phyloP scores from a whole-genome alignment of 2,888 invertebrate genomes.

The Conistra vaccinii region DNA sequence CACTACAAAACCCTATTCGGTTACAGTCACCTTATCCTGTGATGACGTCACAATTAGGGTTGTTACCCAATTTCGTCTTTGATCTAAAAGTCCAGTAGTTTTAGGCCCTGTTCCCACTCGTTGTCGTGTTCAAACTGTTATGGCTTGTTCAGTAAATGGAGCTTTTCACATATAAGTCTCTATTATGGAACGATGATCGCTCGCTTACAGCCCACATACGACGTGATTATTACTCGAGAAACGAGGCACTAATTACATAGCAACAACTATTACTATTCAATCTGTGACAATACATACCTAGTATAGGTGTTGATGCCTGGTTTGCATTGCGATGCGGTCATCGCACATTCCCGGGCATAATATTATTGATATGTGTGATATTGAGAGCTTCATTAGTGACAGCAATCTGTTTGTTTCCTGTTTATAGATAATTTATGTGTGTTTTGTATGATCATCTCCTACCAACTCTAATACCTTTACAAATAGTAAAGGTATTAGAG shows the following conservation, averaged over 20 bases:
- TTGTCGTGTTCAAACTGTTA: neutral
- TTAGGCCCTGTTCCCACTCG: neutral
- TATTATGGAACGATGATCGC: too few species aligned
- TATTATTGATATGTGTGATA: conserved; percentile 60
- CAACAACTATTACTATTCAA: conserved; percentile 38
- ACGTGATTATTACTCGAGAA: conserved; percentile 16
- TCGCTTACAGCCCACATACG: neutral
- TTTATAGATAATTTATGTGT: conserved; percentile 16
- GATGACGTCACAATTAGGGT: conserved; percentile 18
- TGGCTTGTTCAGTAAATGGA: neutral
- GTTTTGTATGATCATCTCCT: too few species aligned
- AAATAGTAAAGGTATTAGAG: too few species aligned
- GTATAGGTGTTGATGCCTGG: conserved; percentile 37
- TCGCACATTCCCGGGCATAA: conserved; percentile 66
- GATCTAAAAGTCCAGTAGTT: conserved; percentile 3
- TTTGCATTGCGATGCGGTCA: conserved; percentile 70
- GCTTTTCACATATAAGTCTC: neutral
- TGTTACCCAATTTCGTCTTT: conserved; percentile 29
- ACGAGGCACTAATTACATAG: conserved; percentile 35
- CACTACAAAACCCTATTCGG: conserved; percentile 13
- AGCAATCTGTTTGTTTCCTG: conserved; percentile 49
- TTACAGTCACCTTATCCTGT: conserved; percentile 21
- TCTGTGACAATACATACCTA: conserved; percentile 12
- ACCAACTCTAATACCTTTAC: too few species aligned
- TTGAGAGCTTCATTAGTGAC: conserved; percentile 75